Evolutionary conservation across 1,140 invertebrate genomes (phyloP).

Genomic region (Brachystomella parvula): DNA sequence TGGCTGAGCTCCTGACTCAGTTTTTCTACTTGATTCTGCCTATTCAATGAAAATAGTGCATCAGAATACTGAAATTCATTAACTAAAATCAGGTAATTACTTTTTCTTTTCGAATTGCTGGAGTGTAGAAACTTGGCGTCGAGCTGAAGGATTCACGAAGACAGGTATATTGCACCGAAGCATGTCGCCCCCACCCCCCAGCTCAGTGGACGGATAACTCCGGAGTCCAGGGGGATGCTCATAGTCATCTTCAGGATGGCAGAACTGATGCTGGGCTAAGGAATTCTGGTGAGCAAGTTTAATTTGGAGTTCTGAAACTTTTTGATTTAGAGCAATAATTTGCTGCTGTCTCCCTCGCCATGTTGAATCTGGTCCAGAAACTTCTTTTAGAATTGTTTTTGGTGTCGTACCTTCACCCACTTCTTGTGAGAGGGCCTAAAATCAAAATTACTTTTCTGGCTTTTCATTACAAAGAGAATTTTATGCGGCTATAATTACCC

Average conservation of each 20-base stretch:
- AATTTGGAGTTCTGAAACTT: background rate
- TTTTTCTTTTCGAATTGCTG: conserved; percentile 27
- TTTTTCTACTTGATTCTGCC: conserved; percentile 27
- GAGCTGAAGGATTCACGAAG: background rate
- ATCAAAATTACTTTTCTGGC: background rate
- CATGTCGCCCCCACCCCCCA: conserved; percentile 6
- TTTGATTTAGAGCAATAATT: conserved; percentile 25
- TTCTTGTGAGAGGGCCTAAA: conserved; percentile 21
- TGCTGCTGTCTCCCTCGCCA: conserved; percentile 32
- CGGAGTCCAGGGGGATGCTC: background rate
- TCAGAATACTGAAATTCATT: too few relatives aligned
- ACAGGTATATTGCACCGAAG: background rate
- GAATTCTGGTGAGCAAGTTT: conserved; percentile 4
- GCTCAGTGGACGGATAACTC: background rate
- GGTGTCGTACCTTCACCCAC: conserved; percentile 26
- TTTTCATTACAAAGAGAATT: too few relatives aligned
- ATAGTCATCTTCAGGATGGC: background rate
- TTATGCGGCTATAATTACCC: too few relatives aligned
- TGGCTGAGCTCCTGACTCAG: conserved; percentile 13
- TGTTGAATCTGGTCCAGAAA: background rate
- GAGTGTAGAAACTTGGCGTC: conserved; percentile 8
- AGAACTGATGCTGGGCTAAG: background rate
- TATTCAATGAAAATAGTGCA: conserved; percentile 8
- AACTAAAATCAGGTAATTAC: conserved; percentile 10
- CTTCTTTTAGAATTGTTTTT: conserved; percentile 11